A percentile compares a stretch with the other conserved stretches of the same genome.
Conservation (phyloP, 2,888 invertebrate genomes). For the Stramonita haemastoma region DNA sequence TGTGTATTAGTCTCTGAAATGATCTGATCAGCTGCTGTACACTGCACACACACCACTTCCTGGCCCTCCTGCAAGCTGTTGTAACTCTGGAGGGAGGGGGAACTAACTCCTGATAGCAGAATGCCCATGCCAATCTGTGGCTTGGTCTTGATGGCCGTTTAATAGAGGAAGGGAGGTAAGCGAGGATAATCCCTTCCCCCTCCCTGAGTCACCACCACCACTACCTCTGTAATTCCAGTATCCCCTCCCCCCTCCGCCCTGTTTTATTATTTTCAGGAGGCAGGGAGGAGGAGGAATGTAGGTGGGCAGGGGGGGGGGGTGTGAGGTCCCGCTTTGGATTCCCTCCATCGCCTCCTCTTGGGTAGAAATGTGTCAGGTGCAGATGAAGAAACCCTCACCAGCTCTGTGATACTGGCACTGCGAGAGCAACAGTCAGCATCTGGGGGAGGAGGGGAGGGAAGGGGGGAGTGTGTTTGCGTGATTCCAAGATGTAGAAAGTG, state of each 20-base stretch:
- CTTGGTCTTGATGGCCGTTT: neutral
- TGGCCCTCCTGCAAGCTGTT: too few species aligned
- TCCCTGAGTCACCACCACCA: neutral
- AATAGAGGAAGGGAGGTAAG: neutral
- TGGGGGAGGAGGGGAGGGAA: neutral
- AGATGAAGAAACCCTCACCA: neutral
- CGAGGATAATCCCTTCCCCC: neutral
- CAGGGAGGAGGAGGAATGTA: too few species aligned
- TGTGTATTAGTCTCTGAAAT: too few species aligned
- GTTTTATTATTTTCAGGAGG: neutral
- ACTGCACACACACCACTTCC: too few species aligned
- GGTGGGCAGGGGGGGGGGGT: too few species aligned
- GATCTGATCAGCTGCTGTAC: too few species aligned
- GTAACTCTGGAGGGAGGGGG: too few species aligned
- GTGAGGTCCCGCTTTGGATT: neutral
- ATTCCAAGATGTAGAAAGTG: neutral
- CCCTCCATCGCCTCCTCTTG: neutral
- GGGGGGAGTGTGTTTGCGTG: neutral
- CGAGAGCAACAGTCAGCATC: neutral
- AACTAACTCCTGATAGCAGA: neutral
- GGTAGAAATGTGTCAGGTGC: neutral
- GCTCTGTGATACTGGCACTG: neutral
- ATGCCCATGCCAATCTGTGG: neutral
- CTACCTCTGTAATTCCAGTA: too few species aligned
- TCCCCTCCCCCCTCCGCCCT: neutral